Percentiles rank a stretch among this genome's conserved stretches.
These are phyloP conservation scores for Copsychus sechellarum DNA, from an alignment of 2,113 vertebrate species.

Conservation along the genomic window DNA sequence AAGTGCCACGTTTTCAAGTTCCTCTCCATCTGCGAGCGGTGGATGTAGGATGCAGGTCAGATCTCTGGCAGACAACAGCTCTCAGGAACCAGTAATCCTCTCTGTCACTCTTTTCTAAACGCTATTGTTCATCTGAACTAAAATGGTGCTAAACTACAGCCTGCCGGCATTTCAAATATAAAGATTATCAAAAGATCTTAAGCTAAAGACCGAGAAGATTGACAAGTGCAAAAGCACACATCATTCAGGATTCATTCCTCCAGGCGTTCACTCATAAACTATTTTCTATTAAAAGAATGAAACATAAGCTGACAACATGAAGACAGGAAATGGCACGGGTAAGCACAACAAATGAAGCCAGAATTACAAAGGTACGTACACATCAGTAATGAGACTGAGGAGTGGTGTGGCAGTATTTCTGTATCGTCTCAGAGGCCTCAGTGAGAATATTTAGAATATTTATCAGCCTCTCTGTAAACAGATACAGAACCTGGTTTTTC, in stretches of 20 bases:
- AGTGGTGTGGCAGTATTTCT: neutral
- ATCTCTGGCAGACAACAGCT: neutral
- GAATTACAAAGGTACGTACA: neutral
- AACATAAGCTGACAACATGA: constrained; percentile 20
- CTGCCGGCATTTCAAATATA: constrained; percentile 24
- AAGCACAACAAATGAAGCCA: constrained; percentile 38
- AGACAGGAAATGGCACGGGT: neutral
- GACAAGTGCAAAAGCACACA: constrained; percentile 60
- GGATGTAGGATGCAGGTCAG: neutral
- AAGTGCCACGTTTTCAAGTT: neutral
- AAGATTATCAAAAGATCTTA: constrained; percentile 43
- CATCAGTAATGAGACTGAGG: neutral
- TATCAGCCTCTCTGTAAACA: neutral
- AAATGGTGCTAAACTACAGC: neutral
- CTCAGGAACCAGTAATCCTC: neutral
- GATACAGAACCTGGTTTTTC: neutral
- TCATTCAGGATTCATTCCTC: constrained; percentile 26
- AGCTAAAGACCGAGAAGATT: constrained; percentile 44
- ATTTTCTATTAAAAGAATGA: constrained; percentile 58
- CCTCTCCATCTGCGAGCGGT: neutral
- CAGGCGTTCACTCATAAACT: neutral
- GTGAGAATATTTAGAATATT: neutral
- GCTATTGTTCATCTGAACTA: constrained; percentile 11
- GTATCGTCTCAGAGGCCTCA: neutral
- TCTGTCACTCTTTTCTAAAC: neutral